Conservation (phyloP, 2,113 vertebrate genomes). For the Paralichthys olivaceus region DNA sequence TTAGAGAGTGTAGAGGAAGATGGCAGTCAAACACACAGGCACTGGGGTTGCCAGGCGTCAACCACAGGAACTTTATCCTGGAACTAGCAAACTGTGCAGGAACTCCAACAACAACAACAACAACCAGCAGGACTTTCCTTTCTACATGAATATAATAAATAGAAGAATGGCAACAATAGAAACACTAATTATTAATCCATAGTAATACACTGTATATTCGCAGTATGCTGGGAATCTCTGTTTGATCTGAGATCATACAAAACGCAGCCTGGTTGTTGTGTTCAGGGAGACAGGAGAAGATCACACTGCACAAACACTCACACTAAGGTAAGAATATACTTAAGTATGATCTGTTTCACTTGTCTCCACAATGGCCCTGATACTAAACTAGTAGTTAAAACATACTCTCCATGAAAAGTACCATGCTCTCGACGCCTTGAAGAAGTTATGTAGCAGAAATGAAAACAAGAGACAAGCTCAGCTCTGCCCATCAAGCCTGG, state of each 20-base stretch:
- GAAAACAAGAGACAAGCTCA: constrained; percentile 47
- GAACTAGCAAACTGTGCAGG: no score
- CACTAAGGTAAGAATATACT: no score
- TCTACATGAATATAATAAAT: no score
- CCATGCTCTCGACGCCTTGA: constrained; percentile 26
- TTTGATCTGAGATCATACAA: not conserved
- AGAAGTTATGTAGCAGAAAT: constrained; percentile 51
- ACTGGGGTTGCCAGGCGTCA: no score
- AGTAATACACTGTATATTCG: not conserved
- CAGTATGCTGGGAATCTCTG: not conserved
- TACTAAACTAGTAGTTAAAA: constrained; percentile 12
- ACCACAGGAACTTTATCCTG: no score
- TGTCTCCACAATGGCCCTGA: not conserved
- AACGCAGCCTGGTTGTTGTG: not conserved
- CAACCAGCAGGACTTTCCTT: no score
- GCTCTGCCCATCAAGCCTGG: constrained; percentile 55
- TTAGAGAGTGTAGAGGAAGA: no score
- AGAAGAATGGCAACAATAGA: no score
- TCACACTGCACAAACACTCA: not conserved
- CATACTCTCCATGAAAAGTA: not conserved
- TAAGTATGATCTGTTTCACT: not conserved
- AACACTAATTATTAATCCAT: no score
- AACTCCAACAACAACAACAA: no score
- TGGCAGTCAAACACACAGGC: no score
- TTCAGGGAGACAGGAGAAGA: not conserved